Evolutionary conservation across 2,888 invertebrate genomes (phyloP).

Genomic region (Cryptophagus acutangulus): DNA sequence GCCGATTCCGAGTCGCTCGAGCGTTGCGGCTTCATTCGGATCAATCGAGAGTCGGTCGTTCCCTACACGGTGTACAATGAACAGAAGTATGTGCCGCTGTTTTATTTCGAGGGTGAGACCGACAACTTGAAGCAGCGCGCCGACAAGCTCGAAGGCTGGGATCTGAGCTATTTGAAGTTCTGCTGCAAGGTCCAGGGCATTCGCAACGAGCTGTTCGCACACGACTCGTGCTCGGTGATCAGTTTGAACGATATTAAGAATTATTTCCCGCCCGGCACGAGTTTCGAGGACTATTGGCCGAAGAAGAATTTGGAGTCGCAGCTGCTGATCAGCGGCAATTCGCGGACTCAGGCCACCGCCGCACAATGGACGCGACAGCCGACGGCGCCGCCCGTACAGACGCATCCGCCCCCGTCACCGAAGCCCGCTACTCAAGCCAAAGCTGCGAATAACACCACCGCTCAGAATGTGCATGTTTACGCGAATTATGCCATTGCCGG

Average conservation of each 20-base stretch:
- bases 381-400: slow-evolving; percentile 65
- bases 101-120: slow-evolving; percentile 89
- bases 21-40: slow-evolving; percentile 85
- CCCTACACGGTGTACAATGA: slow-evolving; percentile 82
- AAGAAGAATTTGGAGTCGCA: slow-evolving; percentile 81
- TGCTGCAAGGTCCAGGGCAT: slow-evolving; percentile 94
- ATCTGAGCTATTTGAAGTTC: slow-evolving; percentile 86
- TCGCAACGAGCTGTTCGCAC: slow-evolving; percentile 83
- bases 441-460: slow-evolving; percentile 37
- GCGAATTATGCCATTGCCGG: slow-evolving; percentile 34
- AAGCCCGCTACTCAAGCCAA: slow-evolving; percentile 45
- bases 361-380: slow-evolving; percentile 74
- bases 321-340: slow-evolving; percentile 57
- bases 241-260: slow-evolving; percentile 85
- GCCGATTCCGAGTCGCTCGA: slow-evolving; percentile 66
- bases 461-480: slow-evolving; percentile 40
- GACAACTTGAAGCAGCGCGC: slow-evolving; percentile 84
- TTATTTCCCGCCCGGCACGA: slow-evolving; percentile 84
- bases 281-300: slow-evolving; percentile 92
- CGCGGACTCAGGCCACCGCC: slow-evolving; percentile 52
- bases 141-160: slow-evolving; percentile 85
- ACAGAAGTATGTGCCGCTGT: slow-evolving; percentile 85
- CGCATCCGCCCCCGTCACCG: slow-evolving; percentile 46
- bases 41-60: slow-evolving; percentile 89
- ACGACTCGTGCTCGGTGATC: slow-evolving; percentile 86